phyloP scores from a whole-genome alignment of 1,140 invertebrate genomes.

The Doryteuthis pealeii region DNA sequence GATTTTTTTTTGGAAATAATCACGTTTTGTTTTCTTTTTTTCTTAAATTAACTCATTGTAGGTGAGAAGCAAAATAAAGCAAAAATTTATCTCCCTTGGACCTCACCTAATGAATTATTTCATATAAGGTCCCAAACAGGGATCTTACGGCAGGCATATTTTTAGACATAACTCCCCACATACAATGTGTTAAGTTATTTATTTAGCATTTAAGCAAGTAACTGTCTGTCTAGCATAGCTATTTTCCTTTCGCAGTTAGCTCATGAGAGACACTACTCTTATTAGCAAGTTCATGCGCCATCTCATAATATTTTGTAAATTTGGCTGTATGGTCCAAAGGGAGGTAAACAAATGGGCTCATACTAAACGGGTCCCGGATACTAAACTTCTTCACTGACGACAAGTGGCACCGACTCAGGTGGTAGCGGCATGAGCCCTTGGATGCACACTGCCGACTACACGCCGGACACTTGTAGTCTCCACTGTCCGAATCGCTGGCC shows the following conservation, averaged over 20 bases:
- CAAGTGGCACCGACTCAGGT: constrained; percentile 94
- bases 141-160: neutral
- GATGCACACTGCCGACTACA: constrained; percentile 96
- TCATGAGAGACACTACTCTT: constrained; percentile 31
- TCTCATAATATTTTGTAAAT: constrained; percentile 56
- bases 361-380: constrained; percentile 84
- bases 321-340: constrained; percentile 55
- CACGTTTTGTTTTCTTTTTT: too few relatives aligned
- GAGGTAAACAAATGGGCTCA: constrained; percentile 56
- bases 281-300: constrained; percentile 53
- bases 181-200: too few relatives aligned
- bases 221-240: neutral
- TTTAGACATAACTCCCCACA: neutral
- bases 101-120: neutral
- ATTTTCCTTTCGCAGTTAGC: constrained; percentile 6
- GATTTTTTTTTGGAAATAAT: too few relatives aligned
- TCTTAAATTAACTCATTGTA: too few relatives aligned
- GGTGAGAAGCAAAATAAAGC: too few relatives aligned
- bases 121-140: neutral
- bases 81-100: too few relatives aligned
- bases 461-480: constrained; percentile 79
- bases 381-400: constrained; percentile 51
- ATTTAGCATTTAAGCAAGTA: too few relatives aligned
- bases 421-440: constrained; percentile 94
- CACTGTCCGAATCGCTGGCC: constrained; percentile 38